Conservation (phyloP, 1,140 invertebrate species). For the Bombus polaris region DNA sequence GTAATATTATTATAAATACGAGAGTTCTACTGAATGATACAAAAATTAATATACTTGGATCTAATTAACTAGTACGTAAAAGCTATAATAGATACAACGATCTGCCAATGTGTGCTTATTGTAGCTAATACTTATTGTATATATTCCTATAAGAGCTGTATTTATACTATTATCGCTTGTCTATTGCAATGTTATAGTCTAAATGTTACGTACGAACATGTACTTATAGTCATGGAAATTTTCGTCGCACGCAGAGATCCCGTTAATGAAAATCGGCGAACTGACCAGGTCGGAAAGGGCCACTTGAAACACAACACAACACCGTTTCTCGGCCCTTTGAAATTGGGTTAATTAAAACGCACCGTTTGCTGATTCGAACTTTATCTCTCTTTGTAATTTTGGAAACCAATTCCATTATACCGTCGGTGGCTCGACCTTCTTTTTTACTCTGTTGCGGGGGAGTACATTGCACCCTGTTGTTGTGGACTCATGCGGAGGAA, state of each 20-base stretch:
- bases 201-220: background rate
- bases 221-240: slow-evolving; percentile 35
- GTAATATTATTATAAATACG: too few species aligned
- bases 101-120: too few species aligned
- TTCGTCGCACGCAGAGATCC: background rate
- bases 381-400: slow-evolving; percentile 24
- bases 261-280: slow-evolving; percentile 44
- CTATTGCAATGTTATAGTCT: slow-evolving; percentile 43
- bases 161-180: slow-evolving; percentile 58
- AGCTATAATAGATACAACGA: too few species aligned
- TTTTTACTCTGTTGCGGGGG: background rate
- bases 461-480: background rate
- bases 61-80: too few species aligned
- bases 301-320: slow-evolving; percentile 28
- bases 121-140: too few species aligned
- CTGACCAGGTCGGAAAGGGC: background rate
- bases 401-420: slow-evolving; percentile 16
- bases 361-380: slow-evolving; percentile 27
- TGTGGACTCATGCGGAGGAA: background rate
- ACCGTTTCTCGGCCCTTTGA: background rate
- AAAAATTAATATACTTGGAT: too few species aligned
- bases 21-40: too few species aligned
- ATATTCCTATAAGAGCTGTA: slow-evolving; percentile 58
- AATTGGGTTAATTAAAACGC: slow-evolving; percentile 42
- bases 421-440: background rate